Conservation (phyloP, 2,797 vertebrate species). For the Ibycter americanus region DNA sequence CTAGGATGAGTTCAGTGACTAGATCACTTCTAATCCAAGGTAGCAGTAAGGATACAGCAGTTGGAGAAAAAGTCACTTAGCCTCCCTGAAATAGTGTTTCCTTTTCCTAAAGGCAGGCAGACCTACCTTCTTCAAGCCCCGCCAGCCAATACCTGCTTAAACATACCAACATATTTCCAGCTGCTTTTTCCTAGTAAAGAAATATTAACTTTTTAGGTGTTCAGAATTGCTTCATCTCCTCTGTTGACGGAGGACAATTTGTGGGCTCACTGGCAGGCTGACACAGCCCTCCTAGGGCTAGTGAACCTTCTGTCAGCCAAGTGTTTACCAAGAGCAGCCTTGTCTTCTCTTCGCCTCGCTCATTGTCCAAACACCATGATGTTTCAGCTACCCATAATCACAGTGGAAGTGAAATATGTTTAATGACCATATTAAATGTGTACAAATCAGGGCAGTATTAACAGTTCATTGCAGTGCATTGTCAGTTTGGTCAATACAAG, state of each 20-base stretch:
- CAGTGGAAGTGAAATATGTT: not conserved
- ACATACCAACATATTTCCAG: not conserved
- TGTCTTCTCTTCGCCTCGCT: not conserved
- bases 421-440: not conserved
- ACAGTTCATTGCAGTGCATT: not conserved
- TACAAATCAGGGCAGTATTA: not conserved
- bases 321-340: not conserved
- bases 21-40: not conserved
- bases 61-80: not conserved
- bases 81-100: not conserved
- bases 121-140: not conserved
- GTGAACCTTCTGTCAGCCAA: not conserved
- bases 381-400: not conserved
- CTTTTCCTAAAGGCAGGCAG: not conserved
- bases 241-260: accelerated
- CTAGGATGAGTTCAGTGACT: not conserved
- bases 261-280: not conserved
- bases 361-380: not conserved
- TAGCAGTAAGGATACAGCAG: not conserved
- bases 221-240: not conserved
- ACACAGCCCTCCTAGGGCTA: not conserved
- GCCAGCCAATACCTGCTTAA: not conserved
- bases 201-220: not conserved
- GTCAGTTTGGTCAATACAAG: not conserved
- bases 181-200: not conserved